These are phyloP conservation scores for Salvelinus alpinus DNA, from an alignment of 2,113 vertebrate species.

Conservation along the genomic window DNA sequence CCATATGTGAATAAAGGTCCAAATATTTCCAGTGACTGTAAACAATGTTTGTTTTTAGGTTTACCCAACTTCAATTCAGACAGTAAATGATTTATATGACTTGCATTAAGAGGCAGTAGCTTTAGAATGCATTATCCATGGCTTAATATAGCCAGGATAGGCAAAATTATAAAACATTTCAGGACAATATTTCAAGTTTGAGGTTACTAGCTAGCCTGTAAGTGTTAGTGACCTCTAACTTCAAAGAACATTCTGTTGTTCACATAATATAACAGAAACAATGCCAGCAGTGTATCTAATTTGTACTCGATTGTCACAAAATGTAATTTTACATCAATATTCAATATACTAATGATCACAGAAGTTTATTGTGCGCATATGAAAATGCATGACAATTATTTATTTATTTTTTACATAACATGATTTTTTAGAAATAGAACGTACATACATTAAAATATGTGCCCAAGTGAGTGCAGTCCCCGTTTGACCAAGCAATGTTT, in stretches of 20 bases:
- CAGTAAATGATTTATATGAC: too few relatives aligned
- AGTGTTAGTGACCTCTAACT: too few relatives aligned
- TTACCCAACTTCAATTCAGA: too few relatives aligned
- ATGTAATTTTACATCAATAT: conserved; percentile 18
- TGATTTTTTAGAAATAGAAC: conserved; percentile 19
- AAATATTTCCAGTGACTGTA: conserved; percentile 47
- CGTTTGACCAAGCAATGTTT: conserved; percentile 28
- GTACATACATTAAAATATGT: conserved; percentile 50
- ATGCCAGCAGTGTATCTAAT: too few relatives aligned
- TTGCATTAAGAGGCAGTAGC: too few relatives aligned
- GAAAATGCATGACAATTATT: conserved; percentile 44
- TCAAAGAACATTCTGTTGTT: too few relatives aligned
- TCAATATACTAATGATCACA: conserved; percentile 27
- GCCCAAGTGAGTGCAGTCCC: conserved; percentile 59
- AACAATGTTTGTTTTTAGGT: conserved; percentile 50
- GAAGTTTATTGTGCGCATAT: conserved; percentile 57
- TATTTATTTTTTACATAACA: conserved; percentile 43
- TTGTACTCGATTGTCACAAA: too few relatives aligned
- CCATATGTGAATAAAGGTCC: conserved; percentile 54
- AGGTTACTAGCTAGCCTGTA: too few relatives aligned
- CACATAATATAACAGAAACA: too few relatives aligned
- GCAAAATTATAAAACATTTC: conserved; percentile 24
- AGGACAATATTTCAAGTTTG: conserved; percentile 12
- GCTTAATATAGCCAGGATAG: neutral
- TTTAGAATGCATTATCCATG: neutral